These are phyloP conservation scores for Passer domesticus DNA, from an alignment of 2,113 vertebrate species.

Conservation along the genomic window DNA sequence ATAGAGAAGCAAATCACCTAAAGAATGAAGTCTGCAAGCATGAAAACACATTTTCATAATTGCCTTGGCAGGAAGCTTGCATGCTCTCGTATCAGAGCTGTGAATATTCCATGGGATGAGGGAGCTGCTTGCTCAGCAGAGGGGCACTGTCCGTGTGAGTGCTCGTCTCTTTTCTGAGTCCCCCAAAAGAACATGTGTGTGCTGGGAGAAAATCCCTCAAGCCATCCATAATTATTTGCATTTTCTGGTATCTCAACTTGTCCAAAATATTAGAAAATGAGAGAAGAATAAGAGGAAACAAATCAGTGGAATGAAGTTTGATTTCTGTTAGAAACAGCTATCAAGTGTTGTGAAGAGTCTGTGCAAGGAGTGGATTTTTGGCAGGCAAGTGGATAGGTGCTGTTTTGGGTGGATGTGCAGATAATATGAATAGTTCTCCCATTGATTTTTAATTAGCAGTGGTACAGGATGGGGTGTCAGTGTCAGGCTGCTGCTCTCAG, in stretches of 20 bases:
- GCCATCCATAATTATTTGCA: not conserved
- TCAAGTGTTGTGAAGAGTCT: not conserved
- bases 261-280: not conserved
- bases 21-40: conserved; percentile 48
- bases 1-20: conserved; percentile 46
- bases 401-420: not conserved
- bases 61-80: conserved; percentile 27
- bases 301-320: not conserved
- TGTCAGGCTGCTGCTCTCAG: not conserved
- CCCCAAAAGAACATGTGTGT: not conserved
- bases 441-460: not conserved
- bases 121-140: not conserved
- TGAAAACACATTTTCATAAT: conserved; percentile 51
- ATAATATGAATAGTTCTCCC: not conserved
- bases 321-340: not conserved
- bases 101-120: not conserved
- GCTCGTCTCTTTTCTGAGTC: not conserved
- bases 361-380: not conserved
- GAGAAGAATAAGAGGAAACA: not conserved
- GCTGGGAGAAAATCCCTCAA: not conserved
- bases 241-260: not conserved
- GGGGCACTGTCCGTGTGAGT: not conserved
- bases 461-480: not conserved
- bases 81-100: not conserved
- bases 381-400: not conserved